These are phyloP conservation scores for Atopsyche davidsoni DNA, from an alignment of 1,140 invertebrate species.

Conservation along the genomic window DNA sequence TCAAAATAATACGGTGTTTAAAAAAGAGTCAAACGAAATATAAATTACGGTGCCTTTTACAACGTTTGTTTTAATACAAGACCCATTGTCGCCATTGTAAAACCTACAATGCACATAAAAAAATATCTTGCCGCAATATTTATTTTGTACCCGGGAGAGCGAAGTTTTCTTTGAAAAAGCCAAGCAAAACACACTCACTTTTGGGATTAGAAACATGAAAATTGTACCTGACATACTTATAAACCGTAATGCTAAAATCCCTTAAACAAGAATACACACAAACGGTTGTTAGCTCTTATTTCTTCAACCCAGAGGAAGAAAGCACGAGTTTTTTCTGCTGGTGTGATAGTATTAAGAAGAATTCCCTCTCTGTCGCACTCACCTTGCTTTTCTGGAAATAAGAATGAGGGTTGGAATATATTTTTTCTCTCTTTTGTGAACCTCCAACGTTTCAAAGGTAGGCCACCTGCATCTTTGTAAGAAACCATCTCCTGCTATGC, in stretches of 20 bases:
- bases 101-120: too few relatives aligned
- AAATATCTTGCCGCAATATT: too few relatives aligned
- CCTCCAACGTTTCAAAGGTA: constrained; percentile 7
- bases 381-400: constrained; percentile 19
- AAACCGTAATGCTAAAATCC: constrained; percentile 17
- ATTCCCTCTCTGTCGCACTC: constrained; percentile 13
- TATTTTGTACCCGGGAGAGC: not conserved
- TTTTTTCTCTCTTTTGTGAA: constrained; percentile 22
- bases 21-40: too few relatives aligned
- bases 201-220: constrained; percentile 17
- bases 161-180: constrained; percentile 5
- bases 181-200: constrained; percentile 12
- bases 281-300: constrained; percentile 13
- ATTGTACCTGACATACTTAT: constrained; percentile 21
- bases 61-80: too few relatives aligned
- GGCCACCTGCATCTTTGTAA: constrained; percentile 21
- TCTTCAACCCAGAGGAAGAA: constrained; percentile 11
- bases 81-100: too few relatives aligned
- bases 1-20: too few relatives aligned
- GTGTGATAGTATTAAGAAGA: constrained; percentile 25
- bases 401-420: constrained; percentile 21
- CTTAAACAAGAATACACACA: constrained; percentile 18
- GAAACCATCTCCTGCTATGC: constrained; percentile 14
- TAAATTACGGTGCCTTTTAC: too few relatives aligned
- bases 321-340: constrained; percentile 3